Conservation (phyloP, 2,888 invertebrate species). For the Agapostemon virescens region DNA sequence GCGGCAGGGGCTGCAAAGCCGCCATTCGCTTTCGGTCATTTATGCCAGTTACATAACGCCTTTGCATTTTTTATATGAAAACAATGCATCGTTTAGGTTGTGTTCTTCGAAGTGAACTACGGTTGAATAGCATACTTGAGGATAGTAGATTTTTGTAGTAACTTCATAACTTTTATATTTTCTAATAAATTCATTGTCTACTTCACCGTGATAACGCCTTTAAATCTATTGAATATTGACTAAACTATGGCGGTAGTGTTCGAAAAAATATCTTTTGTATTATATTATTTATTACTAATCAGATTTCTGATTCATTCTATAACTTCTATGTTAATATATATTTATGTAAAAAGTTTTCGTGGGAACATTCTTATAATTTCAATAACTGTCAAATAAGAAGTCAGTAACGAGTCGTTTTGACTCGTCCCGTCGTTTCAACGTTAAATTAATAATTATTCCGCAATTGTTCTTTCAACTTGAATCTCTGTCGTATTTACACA, state of each 20-base stretch:
- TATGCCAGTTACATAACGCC: background rate
- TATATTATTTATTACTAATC: too few species aligned
- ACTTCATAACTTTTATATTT: too few species aligned
- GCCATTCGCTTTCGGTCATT: background rate
- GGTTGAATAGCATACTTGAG: background rate
- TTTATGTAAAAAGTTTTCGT: too few species aligned
- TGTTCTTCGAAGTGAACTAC: background rate
- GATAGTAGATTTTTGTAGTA: background rate
- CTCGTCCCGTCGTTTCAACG: too few species aligned
- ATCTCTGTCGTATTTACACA: background rate
- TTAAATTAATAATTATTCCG: too few species aligned
- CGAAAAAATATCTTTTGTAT: too few species aligned
- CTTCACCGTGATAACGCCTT: background rate
- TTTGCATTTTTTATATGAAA: background rate
- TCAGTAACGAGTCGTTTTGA: too few species aligned
- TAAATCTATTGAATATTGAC: background rate
- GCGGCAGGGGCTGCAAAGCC: background rate
- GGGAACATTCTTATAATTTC: too few species aligned
- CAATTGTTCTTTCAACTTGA: too few species aligned
- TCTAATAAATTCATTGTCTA: too few species aligned
- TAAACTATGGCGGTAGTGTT: too few species aligned
- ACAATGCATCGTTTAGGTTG: background rate
- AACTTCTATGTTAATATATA: background rate
- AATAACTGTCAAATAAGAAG: too few species aligned
- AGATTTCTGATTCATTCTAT: background rate